Evolutionary conservation across 2,113 vertebrate species (phyloP).

Genomic region (Castor canadensis): DNA sequence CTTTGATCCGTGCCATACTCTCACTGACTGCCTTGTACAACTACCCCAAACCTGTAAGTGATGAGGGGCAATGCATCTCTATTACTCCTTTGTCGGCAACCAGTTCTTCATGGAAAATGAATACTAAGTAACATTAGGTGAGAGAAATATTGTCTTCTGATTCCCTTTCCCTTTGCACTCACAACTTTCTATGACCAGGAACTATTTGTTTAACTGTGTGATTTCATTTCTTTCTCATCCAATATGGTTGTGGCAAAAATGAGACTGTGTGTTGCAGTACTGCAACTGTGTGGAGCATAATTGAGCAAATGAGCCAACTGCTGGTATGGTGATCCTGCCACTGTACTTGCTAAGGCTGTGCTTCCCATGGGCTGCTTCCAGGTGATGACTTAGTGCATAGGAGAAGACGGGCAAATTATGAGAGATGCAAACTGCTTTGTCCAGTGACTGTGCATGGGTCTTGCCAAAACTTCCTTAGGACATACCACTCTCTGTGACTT

Average conservation of each 20-base stretch:
- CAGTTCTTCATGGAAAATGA: not conserved
- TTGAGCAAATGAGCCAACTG: not conserved
- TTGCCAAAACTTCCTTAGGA: not conserved
- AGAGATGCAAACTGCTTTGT: not conserved
- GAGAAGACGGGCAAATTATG: not conserved
- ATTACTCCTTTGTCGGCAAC: not conserved
- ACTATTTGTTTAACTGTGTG: not conserved
- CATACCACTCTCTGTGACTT: not conserved
- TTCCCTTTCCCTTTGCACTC: not conserved
- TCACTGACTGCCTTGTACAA: not conserved
- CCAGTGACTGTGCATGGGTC: not conserved
- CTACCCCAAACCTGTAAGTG: not conserved
- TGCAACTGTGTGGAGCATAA: not conserved
- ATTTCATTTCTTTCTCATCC: not conserved
- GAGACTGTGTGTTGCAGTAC: not conserved
- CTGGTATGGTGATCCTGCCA: not conserved
- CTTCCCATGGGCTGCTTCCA: not conserved
- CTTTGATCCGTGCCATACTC: not conserved
- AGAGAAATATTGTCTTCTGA: not conserved
- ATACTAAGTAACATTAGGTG: not conserved
- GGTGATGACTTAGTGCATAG: too few relatives aligned
- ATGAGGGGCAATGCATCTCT: fast-evolving
- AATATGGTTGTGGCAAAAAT: not conserved
- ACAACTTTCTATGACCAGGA: not conserved
- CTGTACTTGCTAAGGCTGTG: not conserved